A percentile compares a stretch with the other conserved stretches of the same genome.
Evolutionary conservation across 1,140 invertebrate species (phyloP).

Genomic region (Kradibia gibbosae): DNA sequence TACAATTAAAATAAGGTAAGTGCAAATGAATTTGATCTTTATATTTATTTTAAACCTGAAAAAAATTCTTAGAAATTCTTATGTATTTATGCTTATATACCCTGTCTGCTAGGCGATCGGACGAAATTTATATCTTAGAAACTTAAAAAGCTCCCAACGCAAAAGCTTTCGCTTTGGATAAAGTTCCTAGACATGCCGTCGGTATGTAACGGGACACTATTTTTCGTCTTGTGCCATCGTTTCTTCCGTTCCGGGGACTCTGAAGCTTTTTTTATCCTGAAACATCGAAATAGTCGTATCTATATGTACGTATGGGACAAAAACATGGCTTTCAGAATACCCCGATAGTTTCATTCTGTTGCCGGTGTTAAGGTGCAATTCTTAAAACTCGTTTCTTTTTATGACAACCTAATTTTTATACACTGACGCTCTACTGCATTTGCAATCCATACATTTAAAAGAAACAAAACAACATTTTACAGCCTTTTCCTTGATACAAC

Average conservation of each 20-base stretch:
- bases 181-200: conserved; percentile 52
- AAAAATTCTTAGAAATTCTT: too few relatives aligned
- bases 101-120: neutral
- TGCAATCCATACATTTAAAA: conserved; percentile 15
- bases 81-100: neutral
- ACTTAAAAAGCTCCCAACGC: conserved; percentile 44
- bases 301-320: neutral
- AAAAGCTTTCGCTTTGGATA: conserved; percentile 50
- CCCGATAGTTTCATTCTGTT: neutral
- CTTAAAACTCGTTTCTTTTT: conserved; percentile 39
- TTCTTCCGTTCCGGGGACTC: conserved; percentile 40
- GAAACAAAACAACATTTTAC: conserved; percentile 37
- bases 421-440: neutral
- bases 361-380: neutral
- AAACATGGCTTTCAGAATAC: neutral
- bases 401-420: conserved; percentile 39
- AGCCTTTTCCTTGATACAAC: neutral
- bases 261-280: neutral
- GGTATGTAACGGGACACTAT: conserved; percentile 52
- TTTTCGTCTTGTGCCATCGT: conserved; percentile 52
- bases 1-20: too few relatives aligned
- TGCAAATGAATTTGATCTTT: conserved; percentile 36
- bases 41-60: too few relatives aligned
- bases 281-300: conserved; percentile 19
- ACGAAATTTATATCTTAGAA: conserved; percentile 43